Base-by-base conservation (phyloP, 2,888 invertebrate species). In the Spilosoma lubricipeda region DNA sequence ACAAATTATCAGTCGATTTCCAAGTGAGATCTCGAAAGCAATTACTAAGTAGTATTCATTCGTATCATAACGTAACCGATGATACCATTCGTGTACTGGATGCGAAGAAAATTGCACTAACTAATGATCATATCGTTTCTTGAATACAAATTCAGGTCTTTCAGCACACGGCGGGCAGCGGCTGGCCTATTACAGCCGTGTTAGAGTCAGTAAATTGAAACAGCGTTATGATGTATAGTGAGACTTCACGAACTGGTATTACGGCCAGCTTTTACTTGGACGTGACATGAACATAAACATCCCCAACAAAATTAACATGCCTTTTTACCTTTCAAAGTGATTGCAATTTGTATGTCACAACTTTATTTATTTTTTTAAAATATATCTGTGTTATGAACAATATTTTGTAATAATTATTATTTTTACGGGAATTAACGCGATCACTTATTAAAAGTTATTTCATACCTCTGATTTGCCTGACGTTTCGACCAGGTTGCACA, bases 131-230 rank as follows among this genome's bases (percentile, higher is more conserved):
- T 93, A 93, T 93, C 95, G 93, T 88, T 90, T 88, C 91, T 91
- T 92, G 95, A 95, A 95, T 95, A 95, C 93, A 92, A 94, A 95
- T 94, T 93, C 89, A 91, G 91, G 91, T 92, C 93, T 95, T 95
- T 93, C 93, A 93, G 92, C 90, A 83, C 84, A 86, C 85, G 87
- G 87, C 88, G 90, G 88, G 88, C 88, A 88, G 90, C 88, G 89
- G 87, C 88, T 90, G 91, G 91, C 91, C 91, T 93, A 90, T 92
- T 91, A 91, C 88, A 88, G 89, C 86, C 89, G 89, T 92, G 92
- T 93, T 93, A 90, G 89, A 90, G 89, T 91, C 88, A 89, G 92
- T 91, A 94, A 94, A 95, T 95, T 95, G 95, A 95, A 94, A 94
- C 88, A 90, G 93, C 90, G 90, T 90, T 93, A 94, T 94, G 95